phyloP scores from a whole-genome alignment of 1,140 invertebrate species.

The Drosophila trapezifrons region DNA sequence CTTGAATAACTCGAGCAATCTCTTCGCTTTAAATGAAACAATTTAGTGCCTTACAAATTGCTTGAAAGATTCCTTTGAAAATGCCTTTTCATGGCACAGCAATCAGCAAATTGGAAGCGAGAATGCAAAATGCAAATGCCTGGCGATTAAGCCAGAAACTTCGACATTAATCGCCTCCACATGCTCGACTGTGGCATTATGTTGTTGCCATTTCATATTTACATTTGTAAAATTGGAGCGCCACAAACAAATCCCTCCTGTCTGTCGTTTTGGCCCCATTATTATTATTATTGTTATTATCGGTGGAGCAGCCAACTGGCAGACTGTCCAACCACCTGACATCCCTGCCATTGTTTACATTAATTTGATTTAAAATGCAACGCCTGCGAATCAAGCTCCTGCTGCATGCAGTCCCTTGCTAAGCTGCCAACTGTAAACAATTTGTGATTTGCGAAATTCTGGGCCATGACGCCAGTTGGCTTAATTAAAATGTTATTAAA shows the following conservation, averaged over 20 bases:
- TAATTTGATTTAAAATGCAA: constrained; percentile 71
- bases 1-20: background rate
- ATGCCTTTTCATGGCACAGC: constrained; percentile 5
- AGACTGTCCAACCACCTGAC: constrained; percentile 41
- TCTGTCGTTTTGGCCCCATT: no score
- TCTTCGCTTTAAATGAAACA: constrained; percentile 4
- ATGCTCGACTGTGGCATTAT: constrained; percentile 35
- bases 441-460: constrained; percentile 50
- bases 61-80: background rate
- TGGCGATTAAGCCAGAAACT: constrained; percentile 6
- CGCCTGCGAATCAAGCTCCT: constrained; percentile 34
- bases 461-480: constrained; percentile 30
- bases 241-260: constrained; percentile 22
- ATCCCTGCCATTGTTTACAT: constrained; percentile 70
- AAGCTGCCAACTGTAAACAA: constrained; percentile 59
- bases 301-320: constrained; percentile 22
- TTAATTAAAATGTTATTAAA: constrained; percentile 72
- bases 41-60: constrained; percentile 8
- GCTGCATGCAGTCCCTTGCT: constrained; percentile 3
- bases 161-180: constrained; percentile 25
- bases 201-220: constrained; percentile 38
- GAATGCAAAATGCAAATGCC: constrained; percentile 39
- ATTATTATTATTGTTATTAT: constrained; percentile 21
- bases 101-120: constrained; percentile 31
- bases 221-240: constrained; percentile 43